phyloP scores from a whole-genome alignment of 2,888 invertebrate genomes.

The Dusona sp. region DNA sequence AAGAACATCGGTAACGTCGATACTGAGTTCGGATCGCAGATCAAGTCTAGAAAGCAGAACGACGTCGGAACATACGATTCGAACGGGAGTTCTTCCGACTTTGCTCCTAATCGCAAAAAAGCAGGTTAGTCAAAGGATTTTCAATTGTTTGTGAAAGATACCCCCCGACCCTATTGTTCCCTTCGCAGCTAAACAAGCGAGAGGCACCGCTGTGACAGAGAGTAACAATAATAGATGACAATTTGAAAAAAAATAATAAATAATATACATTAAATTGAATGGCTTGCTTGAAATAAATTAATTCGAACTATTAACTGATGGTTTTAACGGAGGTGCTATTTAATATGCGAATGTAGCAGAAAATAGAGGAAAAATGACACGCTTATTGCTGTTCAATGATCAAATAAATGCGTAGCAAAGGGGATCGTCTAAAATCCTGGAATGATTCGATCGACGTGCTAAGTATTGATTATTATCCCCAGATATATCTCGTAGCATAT shows the following conservation, averaged over 20 bases:
- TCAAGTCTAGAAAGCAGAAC: conserved; percentile 31
- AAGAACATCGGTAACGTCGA: conserved; percentile 40
- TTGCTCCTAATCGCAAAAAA: conserved; percentile 62
- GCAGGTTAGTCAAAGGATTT: conserved; percentile 68
- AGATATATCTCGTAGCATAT: neutral
- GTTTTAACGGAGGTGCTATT: conserved; percentile 29
- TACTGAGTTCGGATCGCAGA: conserved; percentile 37
- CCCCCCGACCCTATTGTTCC: neutral
- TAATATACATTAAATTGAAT: conserved; percentile 24
- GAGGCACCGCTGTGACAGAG: conserved; percentile 68
- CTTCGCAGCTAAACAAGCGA: conserved; percentile 35
- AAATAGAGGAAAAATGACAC: neutral
- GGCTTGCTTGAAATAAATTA: conserved; percentile 17
- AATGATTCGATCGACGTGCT: conserved; percentile 60
- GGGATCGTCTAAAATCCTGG: conserved; percentile 1
- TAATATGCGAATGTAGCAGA: conserved; percentile 10
- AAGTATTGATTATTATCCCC: neutral
- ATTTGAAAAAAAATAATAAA: neutral
- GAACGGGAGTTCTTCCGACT: conserved; percentile 50
- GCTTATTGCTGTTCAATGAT: neutral
- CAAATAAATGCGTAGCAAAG: neutral
- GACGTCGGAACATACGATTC: conserved; percentile 60
- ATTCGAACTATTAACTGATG: conserved; percentile 17
- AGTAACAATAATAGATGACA: conserved; percentile 48
- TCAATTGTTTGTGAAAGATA: neutral